Evolutionary conservation across 2,113 vertebrate genomes (phyloP).

Genomic region (Irena cyanogastra): DNA sequence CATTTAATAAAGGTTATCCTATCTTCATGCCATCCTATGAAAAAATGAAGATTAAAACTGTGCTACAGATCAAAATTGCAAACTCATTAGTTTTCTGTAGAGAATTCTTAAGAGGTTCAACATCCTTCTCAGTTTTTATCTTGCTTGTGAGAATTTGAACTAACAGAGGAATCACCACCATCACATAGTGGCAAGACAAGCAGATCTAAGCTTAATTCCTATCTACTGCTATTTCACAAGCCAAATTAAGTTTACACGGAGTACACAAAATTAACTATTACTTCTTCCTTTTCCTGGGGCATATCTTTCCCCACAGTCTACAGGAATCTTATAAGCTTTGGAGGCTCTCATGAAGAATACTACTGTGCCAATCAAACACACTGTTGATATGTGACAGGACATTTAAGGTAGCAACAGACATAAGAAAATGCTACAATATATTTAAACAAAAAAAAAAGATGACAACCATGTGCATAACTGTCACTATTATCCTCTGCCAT

Average conservation of each 20-base stretch:
- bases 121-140: not conserved
- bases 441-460: not conserved
- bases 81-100: not conserved
- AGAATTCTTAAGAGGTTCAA: not conserved
- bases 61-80: not conserved
- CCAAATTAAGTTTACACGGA: not conserved
- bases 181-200: not conserved
- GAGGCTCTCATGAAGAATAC: conserved; percentile 31
- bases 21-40: not conserved
- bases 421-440: not conserved
- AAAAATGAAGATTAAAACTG: not conserved
- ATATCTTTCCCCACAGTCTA: conserved; percentile 35
- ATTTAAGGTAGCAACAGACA: conserved; percentile 7
- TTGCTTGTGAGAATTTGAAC: not conserved
- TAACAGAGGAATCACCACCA: not conserved
- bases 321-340: conserved; percentile 32
- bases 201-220: not conserved
- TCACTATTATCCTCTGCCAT: not conserved
- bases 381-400: conserved; percentile 12
- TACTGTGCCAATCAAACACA: conserved; percentile 24
- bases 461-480: not conserved
- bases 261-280: conserved; percentile 36
- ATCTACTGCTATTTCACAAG: not conserved
- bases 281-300: conserved; percentile 34
- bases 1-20: not conserved